Evolutionary conservation across 2,797 vertebrate species (phyloP).

Genomic region (Eremophila alpestris): DNA sequence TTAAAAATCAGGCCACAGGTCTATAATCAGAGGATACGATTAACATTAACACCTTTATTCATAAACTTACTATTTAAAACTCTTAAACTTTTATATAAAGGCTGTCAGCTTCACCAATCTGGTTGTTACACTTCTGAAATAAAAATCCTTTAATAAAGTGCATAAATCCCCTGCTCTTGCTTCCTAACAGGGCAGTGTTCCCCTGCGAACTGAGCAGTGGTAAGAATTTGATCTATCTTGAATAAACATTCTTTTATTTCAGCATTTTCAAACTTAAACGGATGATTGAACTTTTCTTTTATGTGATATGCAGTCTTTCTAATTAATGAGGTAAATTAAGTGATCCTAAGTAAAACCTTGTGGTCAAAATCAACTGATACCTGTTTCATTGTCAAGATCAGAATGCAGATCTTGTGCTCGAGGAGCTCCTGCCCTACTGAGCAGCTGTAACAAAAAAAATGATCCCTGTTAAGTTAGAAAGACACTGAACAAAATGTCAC

Average conservation of each 20-base stretch:
- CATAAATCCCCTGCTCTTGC: neutral
- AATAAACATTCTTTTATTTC: neutral
- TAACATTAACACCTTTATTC: neutral
- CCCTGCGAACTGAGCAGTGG: neutral
- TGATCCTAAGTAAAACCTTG: neutral
- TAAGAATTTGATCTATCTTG: neutral
- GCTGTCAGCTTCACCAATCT: neutral
- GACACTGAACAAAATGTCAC: conserved; percentile 9
- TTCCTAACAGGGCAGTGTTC: neutral
- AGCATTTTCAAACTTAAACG: neutral
- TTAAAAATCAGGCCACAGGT: neutral
- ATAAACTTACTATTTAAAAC: neutral
- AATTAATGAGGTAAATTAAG: neutral
- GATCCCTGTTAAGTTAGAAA: neutral
- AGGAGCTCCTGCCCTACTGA: neutral
- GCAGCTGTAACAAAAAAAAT: neutral
- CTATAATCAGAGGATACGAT: neutral
- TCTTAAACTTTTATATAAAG: neutral
- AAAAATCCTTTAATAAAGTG: neutral
- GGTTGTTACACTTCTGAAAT: neutral
- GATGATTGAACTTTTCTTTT: neutral
- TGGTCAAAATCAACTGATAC: neutral
- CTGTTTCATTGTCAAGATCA: neutral
- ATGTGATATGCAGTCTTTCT: neutral
- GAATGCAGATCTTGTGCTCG: neutral